phyloP scores from a whole-genome alignment of 23 tunicate genomes.

The Styela plicata region DNA sequence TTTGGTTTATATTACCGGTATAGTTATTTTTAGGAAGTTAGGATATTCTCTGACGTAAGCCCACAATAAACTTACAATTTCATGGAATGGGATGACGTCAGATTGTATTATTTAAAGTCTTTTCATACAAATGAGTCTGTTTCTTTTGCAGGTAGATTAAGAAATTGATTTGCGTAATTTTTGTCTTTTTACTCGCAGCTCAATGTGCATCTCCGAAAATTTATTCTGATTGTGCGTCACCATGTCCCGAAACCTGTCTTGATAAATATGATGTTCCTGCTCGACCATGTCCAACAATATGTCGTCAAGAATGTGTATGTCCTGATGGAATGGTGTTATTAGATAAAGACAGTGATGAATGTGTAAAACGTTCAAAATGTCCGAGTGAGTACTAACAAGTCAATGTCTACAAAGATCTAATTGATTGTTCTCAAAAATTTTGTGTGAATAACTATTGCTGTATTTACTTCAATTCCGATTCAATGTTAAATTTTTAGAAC shows the following conservation, averaged over 20 bases:
- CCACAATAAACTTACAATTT: too few relatives aligned
- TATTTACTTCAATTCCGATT: too few relatives aligned
- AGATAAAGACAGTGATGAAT: not conserved
- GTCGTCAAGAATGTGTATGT: slow-evolving; percentile 21
- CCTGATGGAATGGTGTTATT: slow-evolving; percentile 21
- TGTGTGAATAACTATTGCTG: too few relatives aligned
- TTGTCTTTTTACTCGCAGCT: not conserved
- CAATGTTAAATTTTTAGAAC: slow-evolving; percentile 34
- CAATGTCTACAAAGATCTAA: not conserved
- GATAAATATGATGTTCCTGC: not conserved
- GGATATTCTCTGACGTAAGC: too few relatives aligned
- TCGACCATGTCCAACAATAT: not conserved
- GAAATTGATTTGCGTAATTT: too few relatives aligned
- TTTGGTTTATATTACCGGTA: too few relatives aligned
- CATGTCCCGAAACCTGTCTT: slow-evolving; percentile 14
- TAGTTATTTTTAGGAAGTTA: too few relatives aligned
- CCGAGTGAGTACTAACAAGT: slow-evolving; percentile 1
- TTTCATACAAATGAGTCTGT: too few relatives aligned
- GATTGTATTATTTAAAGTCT: too few relatives aligned
- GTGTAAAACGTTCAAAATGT: slow-evolving; percentile 5
- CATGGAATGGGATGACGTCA: too few relatives aligned
- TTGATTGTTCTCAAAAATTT: not conserved
- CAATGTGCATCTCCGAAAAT: not conserved
- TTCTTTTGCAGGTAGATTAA: too few relatives aligned
- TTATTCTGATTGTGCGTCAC: not conserved